Evolutionary conservation across 1,140 invertebrate species (phyloP), one percentile per base, ranked within the genome.

Genomic region (Aphelinus certus): DNA sequence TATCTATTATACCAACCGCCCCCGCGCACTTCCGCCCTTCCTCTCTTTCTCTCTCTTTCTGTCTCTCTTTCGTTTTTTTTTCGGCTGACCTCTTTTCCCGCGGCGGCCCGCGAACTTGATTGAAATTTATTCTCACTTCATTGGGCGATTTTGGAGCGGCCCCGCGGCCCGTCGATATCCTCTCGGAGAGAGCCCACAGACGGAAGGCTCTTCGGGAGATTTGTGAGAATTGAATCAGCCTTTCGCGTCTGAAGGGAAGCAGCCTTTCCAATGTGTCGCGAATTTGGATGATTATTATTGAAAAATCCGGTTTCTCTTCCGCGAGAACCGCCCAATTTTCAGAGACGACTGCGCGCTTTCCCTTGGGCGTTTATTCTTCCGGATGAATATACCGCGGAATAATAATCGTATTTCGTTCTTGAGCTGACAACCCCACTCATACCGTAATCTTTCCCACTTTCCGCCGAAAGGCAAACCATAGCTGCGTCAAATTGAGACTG

Each of bases 1-100:
- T 86, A 84, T 82, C 83, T 83, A 84, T 84, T 84, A 85, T 80
- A 77, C 73, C 71, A 71, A 79, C 72, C 75, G 62, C 74, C 75
- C 72, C 78, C 62, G 73, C 67, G 68, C 58, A 78, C 77, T 82
- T 81, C 80, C 78, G 77, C 57, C 46, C 48, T 55, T 60, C 46
- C 57, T 7, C n/a, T 4, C 68, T 43, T 51, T n/a, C 42, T n/a
- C 43, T 49, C 48, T 65, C 46, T 64, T 65, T 57, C n/a, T 46
- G 65, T 48, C 9, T 3, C 43, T 51, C 10, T 68, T 47, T 53
- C 48, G 64, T 64, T 71, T 71, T 77, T 60, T 76, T 76, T 74
- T 55, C 66, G 53, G 48, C 43, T 57, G 58, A 76, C 3, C 43
- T 49, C 58, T 64, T 66, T 65, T 56, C 42, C 9, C 51, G 47